A percentile compares a stretch with the other conserved stretches of the same genome.
Conservation (phyloP, 2,113 vertebrate genomes). For the Coracopsis vasa region DNA sequence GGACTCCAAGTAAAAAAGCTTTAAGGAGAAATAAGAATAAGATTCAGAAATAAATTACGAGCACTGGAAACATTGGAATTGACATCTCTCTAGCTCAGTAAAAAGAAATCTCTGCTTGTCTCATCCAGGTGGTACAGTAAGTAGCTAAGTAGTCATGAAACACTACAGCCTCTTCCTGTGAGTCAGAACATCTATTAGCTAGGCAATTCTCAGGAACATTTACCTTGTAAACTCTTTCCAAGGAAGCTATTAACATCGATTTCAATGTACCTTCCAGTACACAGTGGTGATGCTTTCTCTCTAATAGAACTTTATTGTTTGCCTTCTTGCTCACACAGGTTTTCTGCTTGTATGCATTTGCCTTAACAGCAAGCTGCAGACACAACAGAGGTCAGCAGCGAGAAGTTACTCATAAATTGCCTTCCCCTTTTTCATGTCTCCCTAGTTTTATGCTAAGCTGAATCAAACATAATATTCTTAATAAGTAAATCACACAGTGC, state of each 20-base stretch:
- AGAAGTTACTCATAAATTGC: not conserved
- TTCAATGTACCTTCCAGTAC: not conserved
- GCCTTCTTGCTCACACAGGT: not conserved
- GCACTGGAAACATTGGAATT: not conserved
- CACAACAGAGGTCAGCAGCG: not conserved
- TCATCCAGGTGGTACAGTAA: not conserved
- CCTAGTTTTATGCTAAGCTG: not conserved
- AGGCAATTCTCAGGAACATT: not conserved
- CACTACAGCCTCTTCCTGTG: not conserved
- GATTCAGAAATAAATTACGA: not conserved
- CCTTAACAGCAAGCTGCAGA: conserved; percentile 13
- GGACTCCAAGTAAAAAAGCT: not conserved
- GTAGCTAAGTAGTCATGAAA: not conserved
- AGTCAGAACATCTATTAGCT: not conserved
- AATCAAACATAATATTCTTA: not conserved
- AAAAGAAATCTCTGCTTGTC: not conserved
- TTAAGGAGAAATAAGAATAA: not conserved
- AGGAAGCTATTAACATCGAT: conserved; percentile 16
- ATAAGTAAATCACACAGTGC: conserved; percentile 1
- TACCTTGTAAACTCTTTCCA: not conserved
- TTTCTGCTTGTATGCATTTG: not conserved
- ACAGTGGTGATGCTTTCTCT: not conserved
- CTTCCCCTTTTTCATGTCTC: not conserved
- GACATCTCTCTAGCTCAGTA: not conserved
- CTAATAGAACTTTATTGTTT: not conserved